phyloP scores from a whole-genome alignment of 1,140 invertebrate genomes.

The Colletes gigas region DNA sequence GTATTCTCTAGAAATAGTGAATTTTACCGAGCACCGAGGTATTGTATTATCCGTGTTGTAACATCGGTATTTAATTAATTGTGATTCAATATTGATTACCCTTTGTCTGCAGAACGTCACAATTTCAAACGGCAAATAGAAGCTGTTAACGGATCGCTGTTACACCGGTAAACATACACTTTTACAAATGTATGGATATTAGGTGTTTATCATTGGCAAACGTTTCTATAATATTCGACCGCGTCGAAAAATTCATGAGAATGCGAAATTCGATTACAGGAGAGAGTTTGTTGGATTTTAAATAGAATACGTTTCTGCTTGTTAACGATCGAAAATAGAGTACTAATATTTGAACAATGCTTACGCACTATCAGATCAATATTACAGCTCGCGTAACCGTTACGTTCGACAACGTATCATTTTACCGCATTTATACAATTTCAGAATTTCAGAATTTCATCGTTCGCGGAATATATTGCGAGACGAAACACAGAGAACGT shows the following conservation, averaged over 20 bases:
- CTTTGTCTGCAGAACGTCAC: not conserved
- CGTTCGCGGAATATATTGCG: not conserved
- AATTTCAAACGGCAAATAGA: constrained; percentile 15
- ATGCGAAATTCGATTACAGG: not conserved
- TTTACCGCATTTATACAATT: not conserved
- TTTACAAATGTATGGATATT: not conserved
- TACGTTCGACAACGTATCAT: not conserved
- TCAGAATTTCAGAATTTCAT: not conserved
- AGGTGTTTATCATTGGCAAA: not conserved
- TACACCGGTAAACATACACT: not conserved
- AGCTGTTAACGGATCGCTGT: not conserved
- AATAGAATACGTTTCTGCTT: constrained; percentile 9
- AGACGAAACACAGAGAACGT: not conserved
- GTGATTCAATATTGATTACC: constrained; percentile 1
- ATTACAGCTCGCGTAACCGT: not conserved
- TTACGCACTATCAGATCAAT: constrained; percentile 42
- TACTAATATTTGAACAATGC: constrained; percentile 45
- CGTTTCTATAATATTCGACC: not conserved
- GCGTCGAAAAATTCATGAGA: not conserved
- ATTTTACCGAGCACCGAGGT: not conserved
- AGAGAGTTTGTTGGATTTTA: not conserved
- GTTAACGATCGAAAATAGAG: constrained; percentile 33
- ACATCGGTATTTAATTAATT: constrained; percentile 24
- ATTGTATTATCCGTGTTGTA: not conserved
- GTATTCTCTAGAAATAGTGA: not conserved